Base-by-base conservation (phyloP, 2,113 vertebrate species). In the Channa argus region DNA sequence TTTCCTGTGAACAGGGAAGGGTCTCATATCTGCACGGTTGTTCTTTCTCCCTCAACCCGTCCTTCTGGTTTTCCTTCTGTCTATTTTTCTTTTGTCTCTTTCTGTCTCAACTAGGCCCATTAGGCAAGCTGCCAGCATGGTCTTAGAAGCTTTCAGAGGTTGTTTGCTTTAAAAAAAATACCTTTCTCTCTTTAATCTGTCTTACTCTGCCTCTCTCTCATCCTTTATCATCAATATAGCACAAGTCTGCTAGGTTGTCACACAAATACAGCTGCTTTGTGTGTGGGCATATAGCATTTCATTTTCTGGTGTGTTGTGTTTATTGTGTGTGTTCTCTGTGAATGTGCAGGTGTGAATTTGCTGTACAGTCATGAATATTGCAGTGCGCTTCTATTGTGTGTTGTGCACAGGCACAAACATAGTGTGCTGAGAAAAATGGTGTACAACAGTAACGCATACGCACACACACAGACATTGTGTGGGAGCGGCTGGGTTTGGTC, bases 31-130 rank as follows among this genome's bases (percentile, higher is more conserved):
- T 24, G 10, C 63, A 61, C 33, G 12, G 34, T 43, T 24, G 13
- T 45, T 62, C 56, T 73, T 65, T 64, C 69, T 88, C 60, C 58
- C 43, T 71, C 24, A 82, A 90, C 85, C 79, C 0, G 85, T 88
- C 83, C 63, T 65, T 85, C 87, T 78, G 83, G 89, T 90, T 90
- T 71, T 77, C 60, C 60, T 60, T 71, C 50, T 5, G 50, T 58
- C 49, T 47, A 39, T 74, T 66, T 82, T 67, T 69, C 13, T 56
- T 45, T 87, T 50, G 24, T 71, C n/a, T 47, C 10, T 68, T 37
- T 76, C 33, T 24, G 24, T 54, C 47, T 79, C n/a, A 15, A n/a
- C 60, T 36, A 3, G 61, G 56, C 63, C 63, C 81, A 86, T 88
- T 70, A 82, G 78, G 46, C 73, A 68, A 72, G 34, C 63, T 3